Conservation (phyloP, 2,113 vertebrate genomes). For the Pleuronectes platessa region DNA sequence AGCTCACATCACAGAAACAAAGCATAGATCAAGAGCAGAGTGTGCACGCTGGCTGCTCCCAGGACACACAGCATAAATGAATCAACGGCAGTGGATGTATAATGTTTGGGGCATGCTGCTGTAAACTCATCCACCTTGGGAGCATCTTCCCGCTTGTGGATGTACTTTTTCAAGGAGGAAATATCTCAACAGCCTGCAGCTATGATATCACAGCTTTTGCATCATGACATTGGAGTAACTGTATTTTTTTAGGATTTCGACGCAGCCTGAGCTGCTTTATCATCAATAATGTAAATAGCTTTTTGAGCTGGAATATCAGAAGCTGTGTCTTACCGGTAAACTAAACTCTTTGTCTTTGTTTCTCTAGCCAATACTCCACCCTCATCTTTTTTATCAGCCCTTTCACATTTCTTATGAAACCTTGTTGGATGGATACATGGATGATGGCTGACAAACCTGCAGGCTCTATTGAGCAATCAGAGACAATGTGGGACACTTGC, state of each 20-base stretch:
- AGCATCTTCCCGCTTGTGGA: conserved; percentile 36
- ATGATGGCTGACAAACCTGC: conserved; percentile 68
- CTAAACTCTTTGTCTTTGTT: conserved; percentile 20
- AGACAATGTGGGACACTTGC: conserved; percentile 75
- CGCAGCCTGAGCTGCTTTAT: conserved; percentile 7
- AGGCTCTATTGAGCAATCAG: conserved; percentile 79
- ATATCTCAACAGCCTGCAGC: conserved; percentile 57
- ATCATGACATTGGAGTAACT: conserved; percentile 27
- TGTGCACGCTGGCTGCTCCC: not conserved
- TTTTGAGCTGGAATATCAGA: not conserved
- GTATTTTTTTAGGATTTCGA: not conserved
- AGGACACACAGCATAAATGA: conserved; percentile 18
- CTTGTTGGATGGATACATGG: conserved; percentile 48
- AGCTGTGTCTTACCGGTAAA: not conserved
- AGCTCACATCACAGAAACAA: conserved; percentile 26
- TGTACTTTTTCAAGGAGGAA: conserved; percentile 37
- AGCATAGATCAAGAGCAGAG: conserved; percentile 11
- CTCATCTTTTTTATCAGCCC: conserved; percentile 2
- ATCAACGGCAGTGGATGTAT: conserved; percentile 17
- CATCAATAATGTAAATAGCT: conserved; percentile 25
- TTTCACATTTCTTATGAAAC: conserved; percentile 30
- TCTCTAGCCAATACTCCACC: conserved; percentile 8
- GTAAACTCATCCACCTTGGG: conserved; percentile 37
- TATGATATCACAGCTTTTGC: conserved; percentile 47
- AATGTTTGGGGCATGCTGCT: conserved; percentile 28